Conservation (phyloP, 2,888 invertebrate species). For the Melinaea menophilus region DNA sequence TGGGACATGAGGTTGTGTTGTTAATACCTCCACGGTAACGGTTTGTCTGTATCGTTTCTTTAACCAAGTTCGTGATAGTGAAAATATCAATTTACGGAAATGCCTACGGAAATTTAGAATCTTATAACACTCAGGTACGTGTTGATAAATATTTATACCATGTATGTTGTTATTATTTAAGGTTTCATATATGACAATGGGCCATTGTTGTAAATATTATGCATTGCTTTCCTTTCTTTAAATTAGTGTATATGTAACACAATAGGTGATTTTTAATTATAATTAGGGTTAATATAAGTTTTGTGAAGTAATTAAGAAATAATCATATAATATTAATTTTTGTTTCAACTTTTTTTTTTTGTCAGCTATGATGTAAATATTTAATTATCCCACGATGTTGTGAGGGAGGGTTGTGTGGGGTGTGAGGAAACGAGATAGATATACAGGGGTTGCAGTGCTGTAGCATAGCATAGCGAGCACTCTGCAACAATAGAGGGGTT, state of each 20-base stretch:
- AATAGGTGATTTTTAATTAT: slow-evolving; percentile 13
- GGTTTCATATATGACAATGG: slow-evolving; percentile 20
- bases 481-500: slow-evolving; percentile 53
- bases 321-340: slow-evolving; percentile 26
- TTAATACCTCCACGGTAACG: slow-evolving; percentile 51
- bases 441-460: slow-evolving; percentile 64
- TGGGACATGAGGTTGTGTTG: slow-evolving; percentile 32
- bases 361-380: slow-evolving; percentile 68
- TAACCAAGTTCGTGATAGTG: slow-evolving; percentile 63
- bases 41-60: slow-evolving; percentile 59
- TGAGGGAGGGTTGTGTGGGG: slow-evolving; percentile 53
- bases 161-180: slow-evolving; percentile 20
- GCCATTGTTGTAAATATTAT: slow-evolving; percentile 25
- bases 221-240: slow-evolving; percentile 18
- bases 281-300: slow-evolving; percentile 9
- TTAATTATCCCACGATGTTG: slow-evolving; percentile 71
- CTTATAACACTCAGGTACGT: slow-evolving; percentile 53
- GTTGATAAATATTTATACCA: slow-evolving; percentile 13
- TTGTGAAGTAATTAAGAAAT: slow-evolving; percentile 15
- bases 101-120: slow-evolving; percentile 58
- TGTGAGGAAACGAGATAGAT: slow-evolving; percentile 58
- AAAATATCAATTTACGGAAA: slow-evolving; percentile 54
- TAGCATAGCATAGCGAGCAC: slow-evolving; percentile 31
- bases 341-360: slow-evolving; percentile 33
- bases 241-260: slow-evolving; percentile 16